Conservation (phyloP, 2,113 vertebrate genomes). For the Psammodynastes pulverulentus region DNA sequence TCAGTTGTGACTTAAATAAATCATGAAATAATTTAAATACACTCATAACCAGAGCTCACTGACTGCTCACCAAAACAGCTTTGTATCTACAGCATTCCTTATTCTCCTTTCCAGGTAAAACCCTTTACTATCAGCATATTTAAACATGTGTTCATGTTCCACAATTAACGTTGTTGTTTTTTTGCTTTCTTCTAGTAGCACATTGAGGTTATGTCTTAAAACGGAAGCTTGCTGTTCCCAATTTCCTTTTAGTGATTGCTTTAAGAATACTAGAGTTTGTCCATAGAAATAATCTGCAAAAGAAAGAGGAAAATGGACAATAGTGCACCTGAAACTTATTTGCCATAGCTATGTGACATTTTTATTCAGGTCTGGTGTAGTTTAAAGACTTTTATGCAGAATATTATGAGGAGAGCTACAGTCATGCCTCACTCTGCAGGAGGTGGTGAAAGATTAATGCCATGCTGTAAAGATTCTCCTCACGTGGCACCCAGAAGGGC, state of each 20-base stretch:
- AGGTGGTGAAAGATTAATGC: slow-evolving; percentile 4
- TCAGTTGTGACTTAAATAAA: background rate
- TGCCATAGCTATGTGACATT: background rate
- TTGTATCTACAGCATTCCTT: background rate
- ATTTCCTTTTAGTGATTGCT: background rate
- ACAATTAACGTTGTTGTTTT: background rate
- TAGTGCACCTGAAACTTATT: background rate
- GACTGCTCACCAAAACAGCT: background rate
- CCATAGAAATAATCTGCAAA: slow-evolving; percentile 10
- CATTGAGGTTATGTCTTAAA: background rate
- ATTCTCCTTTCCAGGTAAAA: background rate
- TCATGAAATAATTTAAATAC: background rate
- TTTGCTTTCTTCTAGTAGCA: background rate
- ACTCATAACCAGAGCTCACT: background rate
- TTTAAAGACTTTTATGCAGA: background rate
- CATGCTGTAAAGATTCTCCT: slow-evolving; percentile 10
- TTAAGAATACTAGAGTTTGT: background rate
- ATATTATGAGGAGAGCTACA: background rate
- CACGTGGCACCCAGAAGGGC: slow-evolving; percentile 17
- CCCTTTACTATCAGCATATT: accelerated
- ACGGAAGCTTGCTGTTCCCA: background rate
- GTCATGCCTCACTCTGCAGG: slow-evolving; percentile 1
- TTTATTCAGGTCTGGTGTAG: slow-evolving; percentile 1
- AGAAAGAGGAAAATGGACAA: background rate
- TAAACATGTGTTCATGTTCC: background rate